phyloP scores from a whole-genome alignment of 2,797 vertebrate genomes.

The Psittacula echo region DNA sequence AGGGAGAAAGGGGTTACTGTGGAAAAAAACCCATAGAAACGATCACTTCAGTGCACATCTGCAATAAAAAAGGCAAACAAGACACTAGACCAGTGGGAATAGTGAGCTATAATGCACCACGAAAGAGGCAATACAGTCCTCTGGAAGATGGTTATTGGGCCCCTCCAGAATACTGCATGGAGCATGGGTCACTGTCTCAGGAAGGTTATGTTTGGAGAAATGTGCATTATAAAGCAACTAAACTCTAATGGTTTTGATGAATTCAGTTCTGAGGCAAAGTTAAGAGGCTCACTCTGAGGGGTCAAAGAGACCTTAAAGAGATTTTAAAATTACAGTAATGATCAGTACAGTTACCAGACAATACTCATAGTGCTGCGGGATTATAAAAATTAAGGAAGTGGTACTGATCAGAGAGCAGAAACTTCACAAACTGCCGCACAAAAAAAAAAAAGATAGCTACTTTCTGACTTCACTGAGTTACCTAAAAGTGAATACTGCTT shows the following conservation, averaged over 20 bases:
- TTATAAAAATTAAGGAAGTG: constrained; percentile 16
- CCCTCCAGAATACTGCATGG: neutral
- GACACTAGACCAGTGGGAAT: constrained; percentile 3
- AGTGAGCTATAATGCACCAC: constrained; percentile 12
- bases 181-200: constrained; percentile 50
- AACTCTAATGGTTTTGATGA: neutral
- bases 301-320: constrained; percentile 14
- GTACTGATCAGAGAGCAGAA: neutral
- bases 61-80: constrained; percentile 70
- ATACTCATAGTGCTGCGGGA: neutral
- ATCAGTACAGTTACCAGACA: neutral
- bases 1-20: constrained; percentile 27
- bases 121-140: constrained; percentile 33
- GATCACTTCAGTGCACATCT: constrained; percentile 53
- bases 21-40: constrained; percentile 22
- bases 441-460: neutral
- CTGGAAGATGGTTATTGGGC: constrained; percentile 38
- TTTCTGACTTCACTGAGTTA: neutral
- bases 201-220: constrained; percentile 54
- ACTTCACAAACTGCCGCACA: neutral
- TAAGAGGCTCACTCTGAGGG: constrained; percentile 19
- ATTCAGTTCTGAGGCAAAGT: constrained; percentile 17
- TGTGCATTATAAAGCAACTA: constrained; percentile 15
- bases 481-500: neutral
- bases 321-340: constrained; percentile 9